phyloP scores from a whole-genome alignment of 2,113 vertebrate species.

The Steatornis caripensis region DNA sequence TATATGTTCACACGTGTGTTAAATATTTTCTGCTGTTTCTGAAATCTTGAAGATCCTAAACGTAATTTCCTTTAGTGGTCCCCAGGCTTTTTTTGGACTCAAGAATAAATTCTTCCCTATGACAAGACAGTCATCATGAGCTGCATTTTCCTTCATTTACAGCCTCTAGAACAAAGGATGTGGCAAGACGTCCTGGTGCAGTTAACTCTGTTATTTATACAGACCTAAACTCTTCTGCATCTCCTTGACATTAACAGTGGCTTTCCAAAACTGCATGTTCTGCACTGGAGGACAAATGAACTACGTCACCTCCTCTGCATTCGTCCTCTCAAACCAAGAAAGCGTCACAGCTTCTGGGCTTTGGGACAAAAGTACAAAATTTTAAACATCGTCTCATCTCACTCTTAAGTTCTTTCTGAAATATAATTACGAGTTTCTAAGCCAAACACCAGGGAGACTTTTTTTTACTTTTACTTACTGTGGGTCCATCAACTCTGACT shows the following conservation, averaged over 20 bases:
- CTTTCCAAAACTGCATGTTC: not conserved
- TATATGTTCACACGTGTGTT: not conserved
- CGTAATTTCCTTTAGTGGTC: not conserved
- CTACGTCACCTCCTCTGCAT: not conserved
- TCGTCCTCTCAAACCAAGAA: not conserved
- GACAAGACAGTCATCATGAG: not conserved
- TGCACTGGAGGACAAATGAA: slow-evolving; percentile 12
- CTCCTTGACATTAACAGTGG: not conserved
- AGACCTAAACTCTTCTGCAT: not conserved
- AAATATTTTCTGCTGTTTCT: not conserved
- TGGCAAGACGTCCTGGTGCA: not conserved
- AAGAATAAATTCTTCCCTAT: not conserved
- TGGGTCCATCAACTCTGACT: not conserved
- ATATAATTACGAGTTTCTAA: not conserved
- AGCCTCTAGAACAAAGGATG: not conserved
- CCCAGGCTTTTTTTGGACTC: not conserved
- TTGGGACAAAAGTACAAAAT: not conserved
- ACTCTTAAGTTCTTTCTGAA: not conserved
- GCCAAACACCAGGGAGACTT: not conserved
- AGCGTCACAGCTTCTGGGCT: not conserved
- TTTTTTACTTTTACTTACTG: not conserved
- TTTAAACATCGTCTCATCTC: not conserved
- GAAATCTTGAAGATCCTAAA: not conserved
- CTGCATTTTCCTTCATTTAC: not conserved
- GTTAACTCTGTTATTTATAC: not conserved